A percentile compares a stretch with the other conserved stretches of the same genome.
Conservation (phyloP, 2,888 invertebrate species). For the Digitonthophagus gazella region DNA sequence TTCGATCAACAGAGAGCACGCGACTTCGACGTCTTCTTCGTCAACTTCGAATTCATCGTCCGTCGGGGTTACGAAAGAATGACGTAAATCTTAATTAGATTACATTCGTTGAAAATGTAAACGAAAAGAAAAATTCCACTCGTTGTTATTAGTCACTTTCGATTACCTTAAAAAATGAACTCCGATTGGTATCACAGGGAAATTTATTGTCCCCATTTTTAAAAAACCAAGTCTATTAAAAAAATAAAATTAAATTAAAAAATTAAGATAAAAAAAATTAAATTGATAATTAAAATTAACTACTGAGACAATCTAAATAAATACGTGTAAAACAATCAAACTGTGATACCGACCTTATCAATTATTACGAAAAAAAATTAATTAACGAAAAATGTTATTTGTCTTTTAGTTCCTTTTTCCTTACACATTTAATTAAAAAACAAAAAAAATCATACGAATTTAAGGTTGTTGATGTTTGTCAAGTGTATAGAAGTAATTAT, state of each 20-base stretch:
- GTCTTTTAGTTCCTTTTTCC: background rate
- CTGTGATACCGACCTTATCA: conserved; percentile 12
- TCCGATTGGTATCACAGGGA: conserved; percentile 6
- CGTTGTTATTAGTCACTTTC: conserved; percentile 7
- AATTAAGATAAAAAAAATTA: background rate
- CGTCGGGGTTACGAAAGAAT: background rate
- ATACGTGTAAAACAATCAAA: background rate
- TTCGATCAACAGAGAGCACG: conserved; percentile 59
- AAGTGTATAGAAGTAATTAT: background rate
- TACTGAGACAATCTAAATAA: conserved; percentile 4
- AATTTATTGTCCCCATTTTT: background rate
- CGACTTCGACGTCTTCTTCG: conserved; percentile 7
- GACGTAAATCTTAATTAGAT: background rate
- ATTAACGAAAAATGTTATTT: background rate
- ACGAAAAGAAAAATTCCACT: conserved; percentile 3
- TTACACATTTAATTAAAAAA: background rate
- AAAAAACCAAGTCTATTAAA: background rate
- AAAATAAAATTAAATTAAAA: background rate
- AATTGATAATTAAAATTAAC: background rate
- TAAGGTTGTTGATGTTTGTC: background rate
- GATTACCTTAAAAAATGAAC: background rate
- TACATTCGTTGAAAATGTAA: background rate
- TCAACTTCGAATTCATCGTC: background rate
- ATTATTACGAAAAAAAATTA: background rate
- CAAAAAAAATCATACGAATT: background rate